phyloP scores from a whole-genome alignment of 2,797 vertebrate genomes.

The Australoheros facetus region DNA sequence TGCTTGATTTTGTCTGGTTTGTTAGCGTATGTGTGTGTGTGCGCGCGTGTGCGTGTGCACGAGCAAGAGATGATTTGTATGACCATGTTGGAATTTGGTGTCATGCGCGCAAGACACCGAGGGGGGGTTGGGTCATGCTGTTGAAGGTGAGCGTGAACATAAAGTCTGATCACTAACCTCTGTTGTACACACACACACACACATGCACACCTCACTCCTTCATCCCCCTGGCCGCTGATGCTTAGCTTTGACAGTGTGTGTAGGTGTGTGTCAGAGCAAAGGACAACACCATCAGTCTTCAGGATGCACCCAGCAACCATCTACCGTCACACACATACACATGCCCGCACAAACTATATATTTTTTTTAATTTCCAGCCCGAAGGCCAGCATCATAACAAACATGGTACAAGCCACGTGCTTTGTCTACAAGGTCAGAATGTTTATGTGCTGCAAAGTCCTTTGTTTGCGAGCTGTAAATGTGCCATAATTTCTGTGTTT shows the following conservation, averaged over 20 bases:
- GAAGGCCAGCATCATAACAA: constrained; percentile 68
- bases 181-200: constrained; percentile 31
- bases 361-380: constrained; percentile 52
- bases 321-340: constrained; percentile 48
- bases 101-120: constrained; percentile 20
- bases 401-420: constrained; percentile 38
- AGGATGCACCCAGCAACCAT: constrained; percentile 49
- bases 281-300: constrained; percentile 78
- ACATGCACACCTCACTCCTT: constrained; percentile 44
- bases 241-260: constrained; percentile 72
- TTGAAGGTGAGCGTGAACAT: constrained; percentile 70
- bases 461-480: constrained; percentile 49
- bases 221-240: constrained; percentile 59
- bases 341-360: constrained; percentile 40
- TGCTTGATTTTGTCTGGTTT: constrained; percentile 23
- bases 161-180: constrained; percentile 70
- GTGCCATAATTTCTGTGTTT: constrained; percentile 39
- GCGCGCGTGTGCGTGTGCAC: constrained; percentile 1
- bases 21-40: constrained; percentile 14
- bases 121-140: constrained; percentile 21
- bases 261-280: constrained; percentile 74
- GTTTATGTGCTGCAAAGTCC: constrained; percentile 40
- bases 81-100: constrained; percentile 10
- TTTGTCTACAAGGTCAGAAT: constrained; percentile 57
- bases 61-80: constrained; percentile 42